A percentile compares a stretch with the other conserved stretches of the same genome.
Evolutionary conservation across 1,140 invertebrate genomes (phyloP).

Genomic region (Heliconius melpomene): DNA sequence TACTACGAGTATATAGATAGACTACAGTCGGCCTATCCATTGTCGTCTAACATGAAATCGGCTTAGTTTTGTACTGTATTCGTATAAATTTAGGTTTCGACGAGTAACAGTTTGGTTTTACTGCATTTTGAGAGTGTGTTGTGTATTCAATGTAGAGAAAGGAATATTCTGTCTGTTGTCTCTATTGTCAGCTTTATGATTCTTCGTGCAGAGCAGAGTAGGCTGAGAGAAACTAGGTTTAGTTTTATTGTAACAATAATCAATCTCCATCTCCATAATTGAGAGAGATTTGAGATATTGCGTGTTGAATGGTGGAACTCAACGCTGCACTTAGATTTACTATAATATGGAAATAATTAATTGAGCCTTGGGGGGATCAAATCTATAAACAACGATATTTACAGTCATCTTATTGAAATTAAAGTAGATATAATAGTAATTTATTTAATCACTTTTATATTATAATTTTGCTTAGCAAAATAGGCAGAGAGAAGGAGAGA

Average conservation of each 20-base stretch:
- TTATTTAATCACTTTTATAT: neutral
- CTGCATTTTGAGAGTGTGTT: constrained; percentile 2
- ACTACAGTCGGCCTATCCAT: neutral
- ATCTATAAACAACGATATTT: too few relatives aligned
- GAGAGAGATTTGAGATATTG: too few relatives aligned
- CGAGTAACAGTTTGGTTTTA: neutral
- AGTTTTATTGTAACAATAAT: too few relatives aligned
- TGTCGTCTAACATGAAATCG: constrained; percentile 15
- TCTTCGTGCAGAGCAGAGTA: too few relatives aligned
- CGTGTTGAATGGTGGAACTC: too few relatives aligned
- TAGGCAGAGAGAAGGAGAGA: neutral
- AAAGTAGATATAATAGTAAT: neutral
- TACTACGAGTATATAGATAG: neutral
- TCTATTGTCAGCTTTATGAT: neutral
- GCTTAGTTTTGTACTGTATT: constrained; percentile 10
- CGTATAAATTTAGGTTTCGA: constrained; percentile 7
- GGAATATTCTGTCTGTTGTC: neutral
- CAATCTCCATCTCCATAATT: too few relatives aligned
- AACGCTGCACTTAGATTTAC: too few relatives aligned
- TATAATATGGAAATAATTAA: too few relatives aligned
- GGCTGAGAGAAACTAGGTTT: too few relatives aligned
- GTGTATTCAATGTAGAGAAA: neutral
- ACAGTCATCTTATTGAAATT: too few relatives aligned
- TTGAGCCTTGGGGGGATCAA: too few relatives aligned
- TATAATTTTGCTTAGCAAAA: neutral